Evolutionary conservation across 1,140 invertebrate genomes (phyloP).

Genomic region (Scaptodrosophila lebanonensis): DNA sequence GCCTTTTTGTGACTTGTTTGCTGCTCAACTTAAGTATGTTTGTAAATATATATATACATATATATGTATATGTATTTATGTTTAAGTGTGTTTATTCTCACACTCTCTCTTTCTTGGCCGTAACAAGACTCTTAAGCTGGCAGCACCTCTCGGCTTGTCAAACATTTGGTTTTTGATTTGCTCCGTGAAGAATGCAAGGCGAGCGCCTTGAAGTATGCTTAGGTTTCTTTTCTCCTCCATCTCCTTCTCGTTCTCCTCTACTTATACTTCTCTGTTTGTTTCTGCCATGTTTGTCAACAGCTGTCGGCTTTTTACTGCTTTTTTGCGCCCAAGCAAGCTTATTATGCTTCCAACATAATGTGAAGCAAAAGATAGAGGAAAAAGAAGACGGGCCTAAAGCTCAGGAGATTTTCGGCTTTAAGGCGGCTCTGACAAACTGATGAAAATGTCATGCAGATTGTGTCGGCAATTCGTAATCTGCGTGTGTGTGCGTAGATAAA

Average conservation of each 20-base stretch:
- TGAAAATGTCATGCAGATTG: no score
- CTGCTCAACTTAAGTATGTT: constrained; percentile 67
- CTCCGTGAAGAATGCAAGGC: constrained; percentile 22
- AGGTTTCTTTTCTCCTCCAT: constrained; percentile 31
- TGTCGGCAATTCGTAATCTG: not conserved
- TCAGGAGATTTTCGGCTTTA: constrained; percentile 45
- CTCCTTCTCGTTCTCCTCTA: not conserved
- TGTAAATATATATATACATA: constrained; percentile 3
- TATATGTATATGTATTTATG: not conserved
- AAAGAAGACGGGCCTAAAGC: constrained; percentile 56
- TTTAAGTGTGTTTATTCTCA: not conserved
- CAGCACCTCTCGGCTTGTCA: constrained; percentile 26
- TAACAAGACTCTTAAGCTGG: constrained; percentile 45
- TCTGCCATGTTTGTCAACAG: constrained; percentile 52
- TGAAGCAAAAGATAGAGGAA: no score
- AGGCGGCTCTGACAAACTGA: constrained; percentile 22
- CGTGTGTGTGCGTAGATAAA: not conserved
- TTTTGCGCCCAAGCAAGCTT: constrained; percentile 44
- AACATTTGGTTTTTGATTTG: constrained; percentile 11
- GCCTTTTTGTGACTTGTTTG: constrained; percentile 69
- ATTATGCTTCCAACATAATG: no score
- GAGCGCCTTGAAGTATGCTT: constrained; percentile 54
- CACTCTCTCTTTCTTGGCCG: not conserved
- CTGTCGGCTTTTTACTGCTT: constrained; percentile 52
- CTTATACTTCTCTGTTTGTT: no score